Evolutionary conservation across 2,113 vertebrate species (phyloP), one percentile per base, ranked within the genome.

Genomic region (Cyanoliseus patagonus): DNA sequence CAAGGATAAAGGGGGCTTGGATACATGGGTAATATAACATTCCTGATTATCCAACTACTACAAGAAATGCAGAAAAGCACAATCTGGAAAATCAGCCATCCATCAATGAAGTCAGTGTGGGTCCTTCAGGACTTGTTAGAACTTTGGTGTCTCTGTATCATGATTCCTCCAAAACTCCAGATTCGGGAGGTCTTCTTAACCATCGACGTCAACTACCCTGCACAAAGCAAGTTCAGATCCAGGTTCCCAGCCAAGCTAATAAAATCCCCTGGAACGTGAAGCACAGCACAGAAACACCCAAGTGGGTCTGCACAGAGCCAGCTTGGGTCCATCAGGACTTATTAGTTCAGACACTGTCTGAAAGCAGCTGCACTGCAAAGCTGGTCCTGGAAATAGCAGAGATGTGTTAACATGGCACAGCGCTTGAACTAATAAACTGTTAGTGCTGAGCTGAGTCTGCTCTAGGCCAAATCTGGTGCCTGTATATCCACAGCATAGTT

Each of bases 381-480:
- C 92, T 92, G 83, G 93, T 81, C 77, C 88, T 96, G 89, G 80
- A 95, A 94, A 97, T 13, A 91, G 91, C 73, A 86, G 64, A 94
- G 91, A 95, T 95, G 73, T 90, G 86, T 95, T 88, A 95, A 95
- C 92, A 95, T 94, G 94, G 96, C 95, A 96, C 76, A 86, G 64
- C 55, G 86, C 80, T 86, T 52, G 69, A 95, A 94, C 73, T 94
- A 95, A 96, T 95, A 94, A 96, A 95, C 88, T 69, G 63, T 46
- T 95, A 96, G 92, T 52, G 90, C 69, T 75, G 72, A 95, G 79
- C 63, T 1, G 49, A 95, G 55, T 41, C 51, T 95, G 86, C 77
- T 87, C 69, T 75, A 82, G 73, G 95, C 91, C 94, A 94, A 94
- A 92, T 68, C 51, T 86, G 59, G 51, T 90, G 91, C 80, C 91